Percentiles rank a stretch among this genome's conserved stretches.
Conservation (phyloP, 2,113 vertebrate genomes). For the Picathartes gymnocephalus region DNA sequence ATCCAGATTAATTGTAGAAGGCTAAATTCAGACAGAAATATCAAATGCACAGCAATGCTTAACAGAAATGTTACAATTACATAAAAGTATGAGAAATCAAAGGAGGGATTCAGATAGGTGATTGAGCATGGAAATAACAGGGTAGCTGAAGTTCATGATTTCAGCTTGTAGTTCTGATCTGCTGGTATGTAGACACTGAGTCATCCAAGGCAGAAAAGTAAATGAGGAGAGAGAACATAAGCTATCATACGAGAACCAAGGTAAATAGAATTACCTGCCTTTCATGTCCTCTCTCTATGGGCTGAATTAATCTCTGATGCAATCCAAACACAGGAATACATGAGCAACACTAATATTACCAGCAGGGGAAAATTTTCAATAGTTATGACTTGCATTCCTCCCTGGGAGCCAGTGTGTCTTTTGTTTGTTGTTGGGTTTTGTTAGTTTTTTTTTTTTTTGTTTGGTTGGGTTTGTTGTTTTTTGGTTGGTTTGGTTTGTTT, state of each 20-base stretch:
- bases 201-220: not conserved
- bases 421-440: not conserved
- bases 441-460: not conserved
- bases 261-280: not conserved
- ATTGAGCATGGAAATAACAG: not conserved
- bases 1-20: not conserved
- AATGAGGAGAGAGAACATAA: not conserved
- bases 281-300: not conserved
- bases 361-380: not conserved
- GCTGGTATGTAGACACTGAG: not conserved
- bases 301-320: not conserved
- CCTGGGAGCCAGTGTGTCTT: not conserved
- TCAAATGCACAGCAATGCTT: not conserved
- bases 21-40: not conserved
- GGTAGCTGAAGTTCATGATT: not conserved
- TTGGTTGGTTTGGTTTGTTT: not conserved
- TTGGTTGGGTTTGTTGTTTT: not conserved
- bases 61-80: not conserved
- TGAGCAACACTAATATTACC: not conserved
- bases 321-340: not conserved
- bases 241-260: not conserved
- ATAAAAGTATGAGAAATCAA: not conserved
- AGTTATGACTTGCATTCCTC: not conserved
- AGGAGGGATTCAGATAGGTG: not conserved
- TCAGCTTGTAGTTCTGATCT: not conserved